Conservation (phyloP, 2,888 invertebrate species). For the Acleris cristana region DNA sequence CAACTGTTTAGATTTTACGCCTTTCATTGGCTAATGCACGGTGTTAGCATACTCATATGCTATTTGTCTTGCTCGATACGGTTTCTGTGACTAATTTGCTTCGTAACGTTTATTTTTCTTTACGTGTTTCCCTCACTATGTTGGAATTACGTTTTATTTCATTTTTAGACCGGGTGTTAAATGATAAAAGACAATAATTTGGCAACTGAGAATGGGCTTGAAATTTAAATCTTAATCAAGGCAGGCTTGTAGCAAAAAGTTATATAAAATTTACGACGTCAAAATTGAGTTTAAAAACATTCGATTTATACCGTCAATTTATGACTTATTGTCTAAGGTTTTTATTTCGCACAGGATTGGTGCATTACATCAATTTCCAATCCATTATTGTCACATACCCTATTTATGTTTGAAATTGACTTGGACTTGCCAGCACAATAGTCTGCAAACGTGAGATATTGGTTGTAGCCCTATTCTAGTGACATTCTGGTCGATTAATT, state of each 20-base stretch:
- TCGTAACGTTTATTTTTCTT: conserved; percentile 5
- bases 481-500: conserved; percentile 33
- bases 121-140: background rate
- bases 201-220: no score
- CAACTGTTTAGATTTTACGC: conserved; percentile 25
- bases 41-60: conserved; percentile 3
- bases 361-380: background rate
- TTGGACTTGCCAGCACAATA: background rate
- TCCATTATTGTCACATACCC: background rate
- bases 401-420: background rate
- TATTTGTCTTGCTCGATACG: background rate
- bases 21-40: conserved; percentile 15
- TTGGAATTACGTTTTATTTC: background rate
- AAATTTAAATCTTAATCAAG: no score
- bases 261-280: no score
- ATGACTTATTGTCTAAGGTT: no score
- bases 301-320: no score
- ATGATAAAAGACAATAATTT: no score
- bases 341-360: no score
- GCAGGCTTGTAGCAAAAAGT: no score
- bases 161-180: background rate
- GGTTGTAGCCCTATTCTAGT: conserved; percentile 23
- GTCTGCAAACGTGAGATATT: conserved; percentile 12
- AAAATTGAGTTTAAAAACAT: no score
- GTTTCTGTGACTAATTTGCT: conserved; percentile 8